Base-by-base conservation (phyloP, 2,113 vertebrate species). In the Glareola pratincola region DNA sequence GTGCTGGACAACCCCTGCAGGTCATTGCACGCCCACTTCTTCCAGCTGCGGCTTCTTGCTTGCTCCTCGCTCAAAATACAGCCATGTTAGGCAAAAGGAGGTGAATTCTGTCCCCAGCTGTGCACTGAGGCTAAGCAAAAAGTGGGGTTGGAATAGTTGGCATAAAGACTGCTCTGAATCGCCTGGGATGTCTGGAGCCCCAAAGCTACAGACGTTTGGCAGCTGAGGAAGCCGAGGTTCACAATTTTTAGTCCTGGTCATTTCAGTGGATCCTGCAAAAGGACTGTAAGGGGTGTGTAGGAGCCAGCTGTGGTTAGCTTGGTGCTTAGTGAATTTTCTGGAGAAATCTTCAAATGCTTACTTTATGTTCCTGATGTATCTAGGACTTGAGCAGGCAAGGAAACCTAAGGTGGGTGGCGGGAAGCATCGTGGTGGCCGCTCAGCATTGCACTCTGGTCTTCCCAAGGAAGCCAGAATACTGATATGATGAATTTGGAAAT, bases 401-500 rank as follows among this genome's bases (percentile, higher is more conserved):
- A 21, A 88, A 18, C 13, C 3, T 32, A 14, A 51, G 23, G 17
- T 12, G 6, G 7, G 34, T 2, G 8, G 34, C 6, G 14, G 13
- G 19, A 82, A 75, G 8, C 36, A 30, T 36, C 0, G 1, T 60
- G 43, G 30, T 85, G 43, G 27, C 39, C 78, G 48, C 36, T 85
- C 53, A 64, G 51, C 1, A 7, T 26, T 60, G 17, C 8, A 14
- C 13, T 34, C 51, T 30, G 21, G 21, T 75, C 56, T 68, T 88
- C 10, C 60, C 43, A 67, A 85, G 41, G 39, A 83, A 60, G 54
- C 77, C 27, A 27, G 43, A 89, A 84, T 68, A 64, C 14, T 34
- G 60, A 89, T 53, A 41, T 57, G 83, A 87, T 72, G 57, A 90
- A 91, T 78, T 48, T 64, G 92, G 66, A 82, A 87, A 51, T n/a